phyloP scores from a whole-genome alignment of 2,797 vertebrate genomes.

The Ctenochaetus hawaiiensis region DNA sequence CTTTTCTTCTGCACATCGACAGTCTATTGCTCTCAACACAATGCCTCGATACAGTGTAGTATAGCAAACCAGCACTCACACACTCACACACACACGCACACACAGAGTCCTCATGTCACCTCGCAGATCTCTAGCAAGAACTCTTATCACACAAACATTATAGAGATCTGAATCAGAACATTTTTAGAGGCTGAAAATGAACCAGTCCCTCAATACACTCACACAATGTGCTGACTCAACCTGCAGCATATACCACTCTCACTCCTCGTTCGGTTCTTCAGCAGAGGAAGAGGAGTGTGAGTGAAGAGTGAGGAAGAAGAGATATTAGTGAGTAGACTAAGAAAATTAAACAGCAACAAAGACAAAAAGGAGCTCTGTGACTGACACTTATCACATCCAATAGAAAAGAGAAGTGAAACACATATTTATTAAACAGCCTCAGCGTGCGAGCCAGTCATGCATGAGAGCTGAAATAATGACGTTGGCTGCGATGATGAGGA shows the following conservation, averaged over 20 bases:
- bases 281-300: neutral
- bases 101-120: neutral
- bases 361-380: constrained; percentile 18
- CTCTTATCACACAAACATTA: constrained; percentile 4
- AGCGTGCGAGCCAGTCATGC: constrained; percentile 23
- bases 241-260: neutral
- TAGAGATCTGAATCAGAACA: neutral
- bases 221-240: constrained; percentile 1
- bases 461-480: constrained; percentile 56
- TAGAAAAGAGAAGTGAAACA: constrained; percentile 16
- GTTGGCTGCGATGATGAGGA: constrained; percentile 55
- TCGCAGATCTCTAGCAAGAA: constrained; percentile 1
- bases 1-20: constrained; percentile 27
- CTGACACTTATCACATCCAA: constrained; percentile 39
- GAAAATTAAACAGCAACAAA: constrained; percentile 4
- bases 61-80: neutral
- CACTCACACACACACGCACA: constrained; percentile 1
- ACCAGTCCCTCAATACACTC: neutral
- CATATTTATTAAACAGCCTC: constrained; percentile 28
- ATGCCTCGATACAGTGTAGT: constrained; percentile 12
- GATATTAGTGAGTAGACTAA: neutral
- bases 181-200: constrained; percentile 2
- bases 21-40: constrained; percentile 26
- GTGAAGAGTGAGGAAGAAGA: neutral
- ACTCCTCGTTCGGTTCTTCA: constrained; percentile 1